These are phyloP conservation scores for Ericerus pela DNA, from an alignment of 1,140 invertebrate genomes.

Conservation along the genomic window DNA sequence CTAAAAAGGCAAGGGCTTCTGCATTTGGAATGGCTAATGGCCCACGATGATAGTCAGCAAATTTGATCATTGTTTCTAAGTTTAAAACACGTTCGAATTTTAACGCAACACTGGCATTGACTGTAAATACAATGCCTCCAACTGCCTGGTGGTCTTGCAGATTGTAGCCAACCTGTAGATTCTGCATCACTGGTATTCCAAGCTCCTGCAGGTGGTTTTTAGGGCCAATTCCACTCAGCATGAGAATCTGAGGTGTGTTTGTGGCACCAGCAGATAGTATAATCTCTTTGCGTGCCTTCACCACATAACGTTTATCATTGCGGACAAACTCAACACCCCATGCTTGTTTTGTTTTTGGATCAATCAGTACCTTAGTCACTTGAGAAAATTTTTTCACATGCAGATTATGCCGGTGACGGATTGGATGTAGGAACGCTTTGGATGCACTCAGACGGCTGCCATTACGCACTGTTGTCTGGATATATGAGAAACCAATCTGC, in stretches of 20 bases:
- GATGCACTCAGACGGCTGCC: slow-evolving; percentile 47
- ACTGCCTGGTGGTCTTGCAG: slow-evolving; percentile 52
- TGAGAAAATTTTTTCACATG: slow-evolving; percentile 48
- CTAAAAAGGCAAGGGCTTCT: background rate
- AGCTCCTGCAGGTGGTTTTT: slow-evolving; percentile 47
- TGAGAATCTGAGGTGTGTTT: slow-evolving; percentile 50
- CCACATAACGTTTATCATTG: slow-evolving; percentile 32
- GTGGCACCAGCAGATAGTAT: slow-evolving; percentile 50
- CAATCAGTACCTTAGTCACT: slow-evolving; percentile 48
- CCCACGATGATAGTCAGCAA: background rate
- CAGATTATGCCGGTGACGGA: slow-evolving; percentile 45
- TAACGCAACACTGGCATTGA: slow-evolving; percentile 37
- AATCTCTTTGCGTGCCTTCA: slow-evolving; percentile 44
- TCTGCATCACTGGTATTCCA: slow-evolving; percentile 45
- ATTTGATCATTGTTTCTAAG: background rate
- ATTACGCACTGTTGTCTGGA: slow-evolving; percentile 41
- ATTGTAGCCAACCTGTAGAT: slow-evolving; percentile 33
- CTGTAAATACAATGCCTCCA: slow-evolving; percentile 35
- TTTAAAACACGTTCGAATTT: slow-evolving; percentile 12
- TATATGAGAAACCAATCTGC: slow-evolving; percentile 47
- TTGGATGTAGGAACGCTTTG: slow-evolving; percentile 41
- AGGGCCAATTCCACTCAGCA: slow-evolving; percentile 61
- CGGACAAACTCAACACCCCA: slow-evolving; percentile 48
- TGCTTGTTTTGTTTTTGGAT: slow-evolving; percentile 40
- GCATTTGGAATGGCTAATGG: background rate